Evolutionary conservation across 2,113 vertebrate genomes (phyloP).

Genomic region (Arvicanthis niloticus): DNA sequence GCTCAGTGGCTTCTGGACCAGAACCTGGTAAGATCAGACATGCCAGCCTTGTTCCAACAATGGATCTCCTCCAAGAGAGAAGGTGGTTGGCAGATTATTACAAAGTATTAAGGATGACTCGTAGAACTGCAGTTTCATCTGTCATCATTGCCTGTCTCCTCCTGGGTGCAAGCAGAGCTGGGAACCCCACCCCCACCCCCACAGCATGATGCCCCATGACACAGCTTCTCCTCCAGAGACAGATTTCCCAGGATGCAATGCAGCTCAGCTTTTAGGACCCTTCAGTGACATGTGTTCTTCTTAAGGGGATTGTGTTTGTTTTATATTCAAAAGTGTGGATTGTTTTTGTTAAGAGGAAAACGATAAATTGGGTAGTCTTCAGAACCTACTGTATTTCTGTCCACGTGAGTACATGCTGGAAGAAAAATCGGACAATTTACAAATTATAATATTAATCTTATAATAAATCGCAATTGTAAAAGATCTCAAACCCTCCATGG

Average conservation of each 20-base stretch:
- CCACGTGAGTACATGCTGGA: background rate
- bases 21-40: background rate
- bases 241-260: background rate
- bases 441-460: background rate
- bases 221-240: background rate
- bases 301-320: background rate
- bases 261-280: background rate
- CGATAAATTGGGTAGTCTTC: background rate
- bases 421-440: background rate
- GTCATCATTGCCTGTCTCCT: background rate
- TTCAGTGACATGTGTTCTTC: background rate
- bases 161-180: background rate
- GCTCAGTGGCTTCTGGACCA: background rate
- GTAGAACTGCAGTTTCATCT: background rate
- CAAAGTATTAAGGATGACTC: no score
- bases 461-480: background rate
- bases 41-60: background rate
- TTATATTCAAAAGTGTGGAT: background rate
- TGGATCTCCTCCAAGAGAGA: background rate
- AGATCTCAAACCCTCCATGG: background rate
- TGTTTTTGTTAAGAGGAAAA: background rate
- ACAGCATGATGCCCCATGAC: fast-evolving
- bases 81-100: background rate
- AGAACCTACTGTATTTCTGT: background rate
- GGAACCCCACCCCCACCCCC: no score